phyloP scores from a whole-genome alignment of 2,888 invertebrate species.

The Latrodectus elegans region DNA sequence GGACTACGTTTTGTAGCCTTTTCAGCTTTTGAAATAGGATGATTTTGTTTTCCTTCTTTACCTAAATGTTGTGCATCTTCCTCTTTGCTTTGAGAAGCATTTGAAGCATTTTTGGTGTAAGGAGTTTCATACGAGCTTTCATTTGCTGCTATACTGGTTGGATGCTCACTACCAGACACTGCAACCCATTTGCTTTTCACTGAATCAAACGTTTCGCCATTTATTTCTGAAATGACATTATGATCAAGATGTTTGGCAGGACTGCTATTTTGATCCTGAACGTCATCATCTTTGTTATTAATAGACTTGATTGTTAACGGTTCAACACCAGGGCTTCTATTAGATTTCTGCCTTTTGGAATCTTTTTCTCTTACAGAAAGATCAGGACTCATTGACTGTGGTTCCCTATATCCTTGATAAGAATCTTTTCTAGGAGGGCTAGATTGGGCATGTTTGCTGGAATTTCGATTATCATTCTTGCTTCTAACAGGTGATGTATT shows the following conservation, averaged over 20 bases:
- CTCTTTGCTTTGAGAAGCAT: not conserved
- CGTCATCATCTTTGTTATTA: not conserved
- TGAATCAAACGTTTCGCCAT: not conserved
- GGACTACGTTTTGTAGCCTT: slow-evolving; percentile 11
- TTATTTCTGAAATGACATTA: not conserved
- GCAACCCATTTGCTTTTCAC: slow-evolving; percentile 32
- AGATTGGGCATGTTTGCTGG: slow-evolving; percentile 24
- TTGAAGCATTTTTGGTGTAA: slow-evolving; percentile 9
- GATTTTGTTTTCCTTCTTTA: slow-evolving; percentile 1
- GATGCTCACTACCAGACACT: slow-evolving; percentile 5
- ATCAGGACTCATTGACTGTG: slow-evolving; percentile 11
- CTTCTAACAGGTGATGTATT: not conserved
- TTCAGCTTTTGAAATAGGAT: not conserved
- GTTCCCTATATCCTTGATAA: not conserved
- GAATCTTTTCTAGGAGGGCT: slow-evolving; percentile 8
- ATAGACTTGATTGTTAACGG: not conserved
- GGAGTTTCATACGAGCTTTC: not conserved
- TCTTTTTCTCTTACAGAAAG: slow-evolving; percentile 2
- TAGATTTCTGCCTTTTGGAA: slow-evolving; percentile 16
- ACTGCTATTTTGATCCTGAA: not conserved
- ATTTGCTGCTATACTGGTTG: not conserved
- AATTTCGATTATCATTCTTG: not conserved
- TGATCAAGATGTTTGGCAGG: not conserved
- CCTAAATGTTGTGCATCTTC: not conserved
- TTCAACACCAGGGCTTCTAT: slow-evolving; percentile 1